phyloP scores from a whole-genome alignment of 1,140 invertebrate genomes.

The Philopotamus ludificatus region DNA sequence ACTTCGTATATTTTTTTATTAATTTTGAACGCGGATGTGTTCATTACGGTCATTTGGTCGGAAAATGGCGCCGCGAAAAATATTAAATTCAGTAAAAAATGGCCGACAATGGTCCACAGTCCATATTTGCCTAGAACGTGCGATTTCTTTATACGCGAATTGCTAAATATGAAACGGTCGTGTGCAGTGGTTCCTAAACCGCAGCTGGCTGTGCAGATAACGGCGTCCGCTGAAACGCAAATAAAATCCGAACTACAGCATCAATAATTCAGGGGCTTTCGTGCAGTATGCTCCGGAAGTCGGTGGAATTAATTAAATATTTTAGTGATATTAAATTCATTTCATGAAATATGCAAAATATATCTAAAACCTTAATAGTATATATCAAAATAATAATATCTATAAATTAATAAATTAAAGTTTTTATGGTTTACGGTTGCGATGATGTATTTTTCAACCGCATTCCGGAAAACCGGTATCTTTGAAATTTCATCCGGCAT shows the following conservation, averaged over 20 bases:
- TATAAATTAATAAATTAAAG: background rate
- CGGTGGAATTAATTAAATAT: too few relatives aligned
- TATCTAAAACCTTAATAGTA: background rate
- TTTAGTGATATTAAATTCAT: too few relatives aligned
- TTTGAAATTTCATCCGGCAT: too few relatives aligned
- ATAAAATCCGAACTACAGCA: conserved; percentile 14
- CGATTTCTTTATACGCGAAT: conserved; percentile 4
- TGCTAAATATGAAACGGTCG: conserved; percentile 1
- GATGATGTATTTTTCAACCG: too few relatives aligned
- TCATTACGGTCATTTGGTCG: too few relatives aligned
- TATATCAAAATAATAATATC: background rate
- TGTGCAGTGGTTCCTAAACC: background rate
- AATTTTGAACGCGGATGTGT: too few relatives aligned
- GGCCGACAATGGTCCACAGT: too few relatives aligned
- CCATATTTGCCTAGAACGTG: background rate
- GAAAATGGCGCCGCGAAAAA: too few relatives aligned
- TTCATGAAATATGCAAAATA: too few relatives aligned
- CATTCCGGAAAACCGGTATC: too few relatives aligned
- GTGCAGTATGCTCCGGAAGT: background rate
- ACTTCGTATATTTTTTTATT: too few relatives aligned
- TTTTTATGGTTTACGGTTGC: background rate
- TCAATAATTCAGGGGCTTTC: conserved; percentile 2
- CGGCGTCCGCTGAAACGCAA: conserved; percentile 4
- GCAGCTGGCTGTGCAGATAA: conserved; percentile 14
- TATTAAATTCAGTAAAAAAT: too few relatives aligned